Evolutionary conservation across 2,797 vertebrate species (phyloP).

Genomic region (Spheniscus humboldti): DNA sequence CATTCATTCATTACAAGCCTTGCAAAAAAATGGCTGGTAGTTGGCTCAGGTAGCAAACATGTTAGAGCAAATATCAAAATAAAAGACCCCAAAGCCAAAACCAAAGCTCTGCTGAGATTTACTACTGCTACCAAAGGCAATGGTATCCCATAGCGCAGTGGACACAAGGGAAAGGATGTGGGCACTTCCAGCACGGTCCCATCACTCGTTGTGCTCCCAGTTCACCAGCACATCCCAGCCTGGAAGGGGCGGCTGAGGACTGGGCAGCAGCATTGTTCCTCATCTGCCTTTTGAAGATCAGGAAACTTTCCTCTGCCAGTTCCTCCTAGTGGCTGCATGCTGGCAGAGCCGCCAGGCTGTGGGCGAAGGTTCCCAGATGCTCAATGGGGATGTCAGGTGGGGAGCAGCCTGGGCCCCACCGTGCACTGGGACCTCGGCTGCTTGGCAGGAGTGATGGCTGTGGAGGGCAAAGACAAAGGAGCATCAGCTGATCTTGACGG

Average conservation of each 20-base stretch:
- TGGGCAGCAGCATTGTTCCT: background rate
- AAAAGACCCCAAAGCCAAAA: background rate
- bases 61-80: background rate
- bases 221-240: background rate
- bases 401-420: background rate
- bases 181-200: background rate
- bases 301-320: background rate
- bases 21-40: background rate
- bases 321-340: background rate
- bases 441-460: background rate
- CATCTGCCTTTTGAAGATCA: background rate
- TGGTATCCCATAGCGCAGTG: background rate
- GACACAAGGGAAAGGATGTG: background rate
- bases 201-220: accelerated
- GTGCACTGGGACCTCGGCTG: accelerated
- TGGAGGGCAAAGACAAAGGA: background rate
- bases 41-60: background rate
- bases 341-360: background rate
- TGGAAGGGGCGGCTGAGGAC: background rate
- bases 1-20: background rate
- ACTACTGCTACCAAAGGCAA: background rate
- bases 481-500: background rate
- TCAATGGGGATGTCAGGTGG: background rate
- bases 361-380: background rate
- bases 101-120: background rate